Evolutionary conservation across 1,140 invertebrate species (phyloP).

Genomic region (Psilanteris sp.): DNA sequence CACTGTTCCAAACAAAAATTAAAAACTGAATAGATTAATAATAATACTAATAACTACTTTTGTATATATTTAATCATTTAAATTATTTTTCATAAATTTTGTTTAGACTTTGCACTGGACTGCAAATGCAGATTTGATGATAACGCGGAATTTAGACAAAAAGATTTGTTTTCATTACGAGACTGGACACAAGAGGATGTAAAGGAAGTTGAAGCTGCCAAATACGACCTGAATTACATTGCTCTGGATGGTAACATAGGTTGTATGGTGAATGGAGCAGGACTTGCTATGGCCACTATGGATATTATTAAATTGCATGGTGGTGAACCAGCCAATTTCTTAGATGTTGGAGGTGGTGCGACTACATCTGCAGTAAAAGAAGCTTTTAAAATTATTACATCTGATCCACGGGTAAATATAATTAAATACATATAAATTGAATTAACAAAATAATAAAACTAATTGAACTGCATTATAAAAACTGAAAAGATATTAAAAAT

Average conservation of each 20-base stretch:
- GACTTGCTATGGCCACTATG: slow-evolving; percentile 99
- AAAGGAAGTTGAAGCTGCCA: slow-evolving; percentile 95
- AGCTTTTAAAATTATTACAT: slow-evolving; percentile 96
- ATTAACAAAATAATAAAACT: too few species aligned
- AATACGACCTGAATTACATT: slow-evolving; percentile 97
- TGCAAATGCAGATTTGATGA: slow-evolving; percentile 98
- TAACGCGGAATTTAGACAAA: slow-evolving; percentile 96
- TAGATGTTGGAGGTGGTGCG: slow-evolving; percentile 98
- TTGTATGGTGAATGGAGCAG: slow-evolving; percentile 96
- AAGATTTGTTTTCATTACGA: slow-evolving; percentile 91
- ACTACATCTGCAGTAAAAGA: slow-evolving; percentile 94
- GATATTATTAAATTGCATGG: slow-evolving; percentile 97
- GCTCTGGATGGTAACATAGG: slow-evolving; percentile 94
- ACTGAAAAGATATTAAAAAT: too few species aligned
- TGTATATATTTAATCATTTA: too few species aligned
- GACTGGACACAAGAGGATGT: slow-evolving; percentile 96
- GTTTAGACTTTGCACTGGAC: slow-evolving; percentile 93
- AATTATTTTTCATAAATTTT: slow-evolving; percentile 5
- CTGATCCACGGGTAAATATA: slow-evolving; percentile 89
- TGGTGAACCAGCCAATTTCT: slow-evolving; percentile 96
- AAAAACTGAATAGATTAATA: too few species aligned
- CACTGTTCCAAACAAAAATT: too few species aligned
- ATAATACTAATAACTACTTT: too few species aligned
- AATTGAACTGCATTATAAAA: too few species aligned
- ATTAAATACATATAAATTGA: not conserved